phyloP scores from a whole-genome alignment of 2,888 invertebrate species.

The Cerastoderma edule region DNA sequence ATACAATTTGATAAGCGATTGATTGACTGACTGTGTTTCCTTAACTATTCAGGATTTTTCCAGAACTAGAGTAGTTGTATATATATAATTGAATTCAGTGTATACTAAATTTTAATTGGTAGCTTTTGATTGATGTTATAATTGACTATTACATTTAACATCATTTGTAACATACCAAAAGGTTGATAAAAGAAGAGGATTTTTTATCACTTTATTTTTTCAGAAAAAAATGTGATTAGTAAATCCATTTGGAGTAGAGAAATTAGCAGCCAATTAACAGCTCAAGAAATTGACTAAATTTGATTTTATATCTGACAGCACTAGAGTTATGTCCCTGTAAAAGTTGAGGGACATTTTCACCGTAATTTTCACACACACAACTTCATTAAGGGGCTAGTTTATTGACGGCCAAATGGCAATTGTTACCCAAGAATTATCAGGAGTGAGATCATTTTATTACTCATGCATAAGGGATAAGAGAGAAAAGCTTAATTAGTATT shows the following conservation, averaged over 20 bases:
- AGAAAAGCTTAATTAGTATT: constrained; percentile 32
- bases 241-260: constrained; percentile 22
- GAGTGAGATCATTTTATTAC: constrained; percentile 55
- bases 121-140: constrained; percentile 6
- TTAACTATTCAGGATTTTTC: no score
- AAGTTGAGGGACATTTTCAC: constrained; percentile 56
- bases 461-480: constrained; percentile 52
- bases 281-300: constrained; percentile 56
- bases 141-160: constrained; percentile 17
- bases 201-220: constrained; percentile 23
- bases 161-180: constrained; percentile 17
- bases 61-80: no score
- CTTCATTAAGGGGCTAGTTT: constrained; percentile 49
- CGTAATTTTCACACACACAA: constrained; percentile 60
- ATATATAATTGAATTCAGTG: no score
- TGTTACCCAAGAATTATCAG: constrained; percentile 46
- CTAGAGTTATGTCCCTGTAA: constrained; percentile 32
- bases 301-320: constrained; percentile 58
- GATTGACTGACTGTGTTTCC: no score
- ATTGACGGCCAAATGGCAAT: constrained; percentile 48
- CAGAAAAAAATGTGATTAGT: constrained; percentile 20
- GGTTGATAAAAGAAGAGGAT: constrained; percentile 22
- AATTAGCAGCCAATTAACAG: constrained; percentile 58
- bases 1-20: no score
- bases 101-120: no score